Evolutionary conservation across 2,113 vertebrate species (phyloP).

Genomic region (Triplophysa dalaica): DNA sequence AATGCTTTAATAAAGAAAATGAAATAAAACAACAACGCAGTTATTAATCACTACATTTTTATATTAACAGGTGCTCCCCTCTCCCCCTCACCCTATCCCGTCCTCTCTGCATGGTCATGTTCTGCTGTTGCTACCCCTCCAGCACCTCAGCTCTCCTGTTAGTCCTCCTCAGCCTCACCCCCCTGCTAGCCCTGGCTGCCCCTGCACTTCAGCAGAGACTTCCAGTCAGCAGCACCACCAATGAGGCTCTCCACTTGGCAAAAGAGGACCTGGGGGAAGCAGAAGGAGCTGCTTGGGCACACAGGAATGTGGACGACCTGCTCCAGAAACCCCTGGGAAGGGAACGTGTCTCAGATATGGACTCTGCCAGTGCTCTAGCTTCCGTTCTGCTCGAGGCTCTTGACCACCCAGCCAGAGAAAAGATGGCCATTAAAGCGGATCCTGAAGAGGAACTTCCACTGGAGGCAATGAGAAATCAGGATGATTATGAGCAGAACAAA

Average conservation of each 20-base stretch:
- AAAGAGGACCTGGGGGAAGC: constrained; percentile 60
- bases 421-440: constrained; percentile 50
- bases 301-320: constrained; percentile 64
- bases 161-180: constrained; percentile 73
- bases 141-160: constrained; percentile 75
- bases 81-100: constrained; percentile 65
- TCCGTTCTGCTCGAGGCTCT: constrained; percentile 79
- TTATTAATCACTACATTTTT: background rate
- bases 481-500: constrained; percentile 47
- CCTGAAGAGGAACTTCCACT: constrained; percentile 53
- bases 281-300: constrained; percentile 64
- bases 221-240: constrained; percentile 36
- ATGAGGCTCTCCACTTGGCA: constrained; percentile 44
- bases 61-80: constrained; percentile 69
- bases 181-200: constrained; percentile 69
- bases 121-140: constrained; percentile 74
- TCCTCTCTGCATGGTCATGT: constrained; percentile 80
- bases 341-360: constrained; percentile 72
- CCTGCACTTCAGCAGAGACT: constrained; percentile 64
- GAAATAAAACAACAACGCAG: background rate
- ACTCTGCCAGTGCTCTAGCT: constrained; percentile 76
- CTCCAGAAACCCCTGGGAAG: constrained; percentile 55
- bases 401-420: constrained; percentile 67
- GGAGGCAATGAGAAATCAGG: constrained; percentile 50
- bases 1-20: background rate